Conservation (phyloP, 2,888 invertebrate species). For the Miltochrista miniata region DNA sequence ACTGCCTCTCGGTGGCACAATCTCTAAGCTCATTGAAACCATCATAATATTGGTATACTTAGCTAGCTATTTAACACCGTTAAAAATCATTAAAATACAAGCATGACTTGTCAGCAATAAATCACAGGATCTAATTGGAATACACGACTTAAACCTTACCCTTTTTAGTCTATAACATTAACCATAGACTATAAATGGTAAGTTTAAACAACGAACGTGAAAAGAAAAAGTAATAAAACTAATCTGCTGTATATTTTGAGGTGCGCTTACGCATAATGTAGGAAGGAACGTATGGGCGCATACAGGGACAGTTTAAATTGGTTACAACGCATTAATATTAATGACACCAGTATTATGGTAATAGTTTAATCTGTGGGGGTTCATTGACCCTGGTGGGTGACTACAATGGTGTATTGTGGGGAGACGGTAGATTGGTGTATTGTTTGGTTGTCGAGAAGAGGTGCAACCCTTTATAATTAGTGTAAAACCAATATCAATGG, state of each 20-base stretch:
- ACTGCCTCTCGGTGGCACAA: too few relatives aligned
- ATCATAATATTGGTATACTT: too few relatives aligned
- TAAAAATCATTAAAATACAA: too few relatives aligned
- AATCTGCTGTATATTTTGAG: slow-evolving; percentile 7
- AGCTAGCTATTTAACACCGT: too few relatives aligned
- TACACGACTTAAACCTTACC: neutral
- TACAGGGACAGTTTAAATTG: slow-evolving; percentile 37
- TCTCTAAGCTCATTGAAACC: too few relatives aligned
- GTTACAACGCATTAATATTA: slow-evolving; percentile 41
- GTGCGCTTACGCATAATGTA: slow-evolving; percentile 10
- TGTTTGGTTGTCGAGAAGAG: slow-evolving; percentile 2
- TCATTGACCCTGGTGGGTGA: slow-evolving; percentile 20
- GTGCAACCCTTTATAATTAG: neutral
- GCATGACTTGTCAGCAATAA: neutral
- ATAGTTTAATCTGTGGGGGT: slow-evolving; percentile 34
- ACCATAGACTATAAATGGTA: neutral
- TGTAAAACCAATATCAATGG: too few relatives aligned
- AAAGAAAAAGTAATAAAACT: slow-evolving; percentile 10
- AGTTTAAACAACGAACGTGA: slow-evolving; percentile 3
- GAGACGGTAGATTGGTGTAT: neutral
- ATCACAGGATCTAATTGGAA: neutral
- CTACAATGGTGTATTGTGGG: slow-evolving; percentile 24
- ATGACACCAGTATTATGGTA: slow-evolving; percentile 36
- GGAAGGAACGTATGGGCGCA: neutral
- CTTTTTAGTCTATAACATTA: slow-evolving; percentile 1